Evolutionary conservation across 1,140 invertebrate species (phyloP).

Genomic region (Phthorimaea operculella): DNA sequence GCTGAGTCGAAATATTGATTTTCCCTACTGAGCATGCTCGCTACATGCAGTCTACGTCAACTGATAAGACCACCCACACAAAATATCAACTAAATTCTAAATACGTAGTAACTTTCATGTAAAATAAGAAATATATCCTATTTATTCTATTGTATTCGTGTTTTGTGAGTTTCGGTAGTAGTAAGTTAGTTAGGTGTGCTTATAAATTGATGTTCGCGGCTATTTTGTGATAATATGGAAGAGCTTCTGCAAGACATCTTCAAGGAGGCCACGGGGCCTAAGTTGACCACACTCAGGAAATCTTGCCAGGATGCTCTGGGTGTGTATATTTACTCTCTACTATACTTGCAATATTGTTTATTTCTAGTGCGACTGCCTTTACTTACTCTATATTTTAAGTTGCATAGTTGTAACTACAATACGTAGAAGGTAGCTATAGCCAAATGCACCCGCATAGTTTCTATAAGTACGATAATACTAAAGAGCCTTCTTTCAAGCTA

Average conservation of each 20-base stretch:
- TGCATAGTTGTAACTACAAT: too few species aligned
- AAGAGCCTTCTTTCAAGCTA: too few species aligned
- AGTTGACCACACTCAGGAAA: constrained; percentile 77
- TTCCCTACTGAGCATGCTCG: constrained; percentile 25
- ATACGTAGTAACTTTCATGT: background rate
- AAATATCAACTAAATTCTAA: constrained; percentile 1
- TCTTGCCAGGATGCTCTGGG: constrained; percentile 84
- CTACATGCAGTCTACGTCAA: constrained; percentile 12
- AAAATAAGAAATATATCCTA: background rate
- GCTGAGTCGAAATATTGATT: constrained; percentile 21
- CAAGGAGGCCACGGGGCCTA: constrained; percentile 80
- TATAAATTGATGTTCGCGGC: background rate
- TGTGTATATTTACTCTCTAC: constrained; percentile 47
- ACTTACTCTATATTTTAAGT: too few species aligned
- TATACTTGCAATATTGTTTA: too few species aligned
- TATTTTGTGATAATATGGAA: constrained; percentile 72
- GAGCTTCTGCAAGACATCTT: constrained; percentile 83
- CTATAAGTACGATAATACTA: too few species aligned
- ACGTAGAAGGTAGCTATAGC: too few species aligned
- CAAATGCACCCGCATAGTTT: too few species aligned
- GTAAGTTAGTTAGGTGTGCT: background rate
- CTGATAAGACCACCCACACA: constrained; percentile 14
- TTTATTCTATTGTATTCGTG: background rate
- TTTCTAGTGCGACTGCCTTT: too few species aligned
- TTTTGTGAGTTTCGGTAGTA: background rate